These are phyloP conservation scores for Aplodontia rufa DNA, from an alignment of 2,113 vertebrate genomes.

Conservation along the genomic window DNA sequence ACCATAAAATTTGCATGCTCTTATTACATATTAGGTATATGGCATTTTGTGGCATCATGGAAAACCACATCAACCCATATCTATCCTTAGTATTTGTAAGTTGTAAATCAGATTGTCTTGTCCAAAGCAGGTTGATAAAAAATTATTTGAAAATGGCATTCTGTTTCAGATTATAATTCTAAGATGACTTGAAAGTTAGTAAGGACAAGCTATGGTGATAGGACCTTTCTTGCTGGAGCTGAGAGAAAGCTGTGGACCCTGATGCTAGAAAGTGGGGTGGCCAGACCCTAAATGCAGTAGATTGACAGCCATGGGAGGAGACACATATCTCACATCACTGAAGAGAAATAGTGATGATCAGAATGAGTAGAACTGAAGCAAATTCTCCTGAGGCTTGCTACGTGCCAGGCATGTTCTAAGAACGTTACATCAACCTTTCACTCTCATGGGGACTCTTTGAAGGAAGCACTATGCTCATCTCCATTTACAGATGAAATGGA, in stretches of 20 bases:
- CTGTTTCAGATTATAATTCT: neutral
- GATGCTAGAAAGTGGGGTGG: neutral
- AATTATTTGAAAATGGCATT: neutral
- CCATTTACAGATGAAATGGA: neutral
- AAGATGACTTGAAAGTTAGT: neutral
- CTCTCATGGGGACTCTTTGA: neutral
- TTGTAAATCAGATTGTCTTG: neutral
- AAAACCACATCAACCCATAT: neutral
- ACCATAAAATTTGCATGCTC: neutral
- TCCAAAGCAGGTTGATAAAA: neutral
- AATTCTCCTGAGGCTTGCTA: neutral
- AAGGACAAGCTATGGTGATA: neutral
- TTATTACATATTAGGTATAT: neutral
- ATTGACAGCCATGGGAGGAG: neutral
- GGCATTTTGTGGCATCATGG: neutral
- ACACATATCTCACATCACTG: neutral
- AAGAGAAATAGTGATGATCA: too few species aligned
- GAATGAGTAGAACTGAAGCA: neutral
- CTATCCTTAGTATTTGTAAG: neutral
- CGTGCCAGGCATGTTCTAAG: neutral
- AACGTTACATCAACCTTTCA: neutral
- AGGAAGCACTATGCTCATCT: neutral
- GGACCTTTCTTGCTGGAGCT: neutral
- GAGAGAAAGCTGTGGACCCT: neutral
- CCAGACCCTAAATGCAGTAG: neutral